Evolutionary conservation across 2,797 vertebrate genomes (phyloP), one percentile per base, ranked within the genome.

Genomic region (Thamnophis elegans): DNA sequence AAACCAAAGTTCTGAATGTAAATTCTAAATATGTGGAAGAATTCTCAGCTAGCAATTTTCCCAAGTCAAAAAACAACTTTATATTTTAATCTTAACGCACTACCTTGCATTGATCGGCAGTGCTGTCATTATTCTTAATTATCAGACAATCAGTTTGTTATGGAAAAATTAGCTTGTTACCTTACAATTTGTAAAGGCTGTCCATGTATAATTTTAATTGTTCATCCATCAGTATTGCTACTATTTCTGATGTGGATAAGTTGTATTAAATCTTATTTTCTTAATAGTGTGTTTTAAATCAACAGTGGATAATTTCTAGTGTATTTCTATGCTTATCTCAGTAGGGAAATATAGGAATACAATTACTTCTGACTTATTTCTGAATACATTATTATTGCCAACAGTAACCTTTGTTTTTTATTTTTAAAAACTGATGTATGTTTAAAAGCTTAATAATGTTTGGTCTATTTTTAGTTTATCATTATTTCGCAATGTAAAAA

Each of bases 401-500:
- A 47, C 13, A 36, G 16, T 88, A 88, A 20, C 22, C 18, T 13
- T 47, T 78, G 32, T 36, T 36, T 36, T 42, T 82, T 78, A 20
- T 36, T 73, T 28, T 60, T 36, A 89, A 92, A 1, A 22, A 13
- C n/a, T 16, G 86, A 26, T 1, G 10, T 20, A 59, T 59, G 14
- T 53, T 7, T 85, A 18, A 28, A 9, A 87, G 14, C 13, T 91
- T 47, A 85, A 9, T 88, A 51, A 42, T 65, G 36, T 36, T n/a
- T 36, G 82, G n/a, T 93, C 89, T 28, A 55, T 73, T 92, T 89
- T 65, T 59, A 99, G 99, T 87, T 97, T 99, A 94, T 98, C 98
- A 0, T 98, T 97, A 91, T 96, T 97, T 0, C 97, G 97, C 91
- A 97, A 93, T 4, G 92, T 96, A 32, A 96, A 92, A 9, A 94